phyloP scores from a whole-genome alignment of 2,888 invertebrate genomes.

The Axea sp. region DNA sequence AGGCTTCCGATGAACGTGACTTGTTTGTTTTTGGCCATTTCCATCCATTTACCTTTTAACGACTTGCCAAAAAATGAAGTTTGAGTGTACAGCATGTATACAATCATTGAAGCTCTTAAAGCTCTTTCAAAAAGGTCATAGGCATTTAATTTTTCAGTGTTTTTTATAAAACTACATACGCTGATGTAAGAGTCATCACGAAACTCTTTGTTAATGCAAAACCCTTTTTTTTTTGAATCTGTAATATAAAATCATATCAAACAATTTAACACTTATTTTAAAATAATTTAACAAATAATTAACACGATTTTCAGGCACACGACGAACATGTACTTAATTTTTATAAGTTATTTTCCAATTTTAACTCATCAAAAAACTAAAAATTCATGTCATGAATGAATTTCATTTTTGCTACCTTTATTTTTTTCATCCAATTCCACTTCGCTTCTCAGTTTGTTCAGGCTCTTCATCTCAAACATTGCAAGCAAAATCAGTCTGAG shows the following conservation, averaged over 20 bases:
- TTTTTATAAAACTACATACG: not conserved
- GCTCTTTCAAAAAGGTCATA: not conserved
- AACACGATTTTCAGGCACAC: too few relatives aligned
- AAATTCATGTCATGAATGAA: too few relatives aligned
- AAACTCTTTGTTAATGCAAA: not conserved
- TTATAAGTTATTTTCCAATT: not conserved
- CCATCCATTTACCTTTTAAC: not conserved
- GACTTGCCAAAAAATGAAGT: not conserved
- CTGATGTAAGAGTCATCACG: not conserved
- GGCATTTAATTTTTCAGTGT: not conserved
- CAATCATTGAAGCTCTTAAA: not conserved
- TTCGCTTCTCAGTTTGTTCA: not conserved
- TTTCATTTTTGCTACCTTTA: not conserved
- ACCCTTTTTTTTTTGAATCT: not conserved
- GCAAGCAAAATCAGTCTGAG: not conserved
- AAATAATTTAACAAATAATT: too few relatives aligned
- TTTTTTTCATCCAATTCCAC: not conserved
- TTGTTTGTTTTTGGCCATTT: not conserved
- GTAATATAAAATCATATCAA: too few relatives aligned
- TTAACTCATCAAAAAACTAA: too few relatives aligned
- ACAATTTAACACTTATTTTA: too few relatives aligned
- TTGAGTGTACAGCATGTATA: not conserved
- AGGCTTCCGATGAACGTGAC: not conserved
- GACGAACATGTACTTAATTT: too few relatives aligned
- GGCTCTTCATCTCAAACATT: conserved; percentile 1